phyloP scores from a whole-genome alignment of 2,888 invertebrate species.

The Volucella inanis region DNA sequence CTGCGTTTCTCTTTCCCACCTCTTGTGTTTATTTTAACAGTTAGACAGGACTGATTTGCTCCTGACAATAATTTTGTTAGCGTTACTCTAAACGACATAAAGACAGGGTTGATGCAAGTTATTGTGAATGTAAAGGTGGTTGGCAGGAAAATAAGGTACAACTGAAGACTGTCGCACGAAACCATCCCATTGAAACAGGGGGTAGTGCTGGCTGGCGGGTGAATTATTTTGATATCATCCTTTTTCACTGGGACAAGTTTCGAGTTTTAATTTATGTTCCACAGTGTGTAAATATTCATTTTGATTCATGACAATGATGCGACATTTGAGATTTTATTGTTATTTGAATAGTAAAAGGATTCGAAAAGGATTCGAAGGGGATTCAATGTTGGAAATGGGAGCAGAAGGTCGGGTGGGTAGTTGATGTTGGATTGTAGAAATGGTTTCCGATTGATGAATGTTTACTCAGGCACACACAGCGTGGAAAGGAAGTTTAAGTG shows the following conservation, averaged over 20 bases:
- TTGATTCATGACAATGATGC: constrained; percentile 73
- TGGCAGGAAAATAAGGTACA: neutral
- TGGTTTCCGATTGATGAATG: constrained; percentile 44
- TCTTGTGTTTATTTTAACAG: constrained; percentile 68
- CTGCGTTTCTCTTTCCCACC: constrained; percentile 12
- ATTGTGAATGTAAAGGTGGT: neutral
- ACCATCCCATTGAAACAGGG: neutral
- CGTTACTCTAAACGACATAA: constrained; percentile 30
- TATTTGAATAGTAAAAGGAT: constrained; percentile 72
- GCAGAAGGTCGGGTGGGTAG: neutral
- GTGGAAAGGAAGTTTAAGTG: constrained; percentile 41
- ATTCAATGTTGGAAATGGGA: neutral
- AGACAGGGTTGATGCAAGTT: neutral
- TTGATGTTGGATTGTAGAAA: neutral
- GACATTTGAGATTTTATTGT: constrained; percentile 74
- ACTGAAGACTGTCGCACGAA: neutral
- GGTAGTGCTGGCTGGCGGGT: constrained; percentile 1
- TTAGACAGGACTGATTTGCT: constrained; percentile 74
- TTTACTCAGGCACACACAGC: constrained; percentile 1
- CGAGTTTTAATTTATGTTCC: constrained; percentile 73
- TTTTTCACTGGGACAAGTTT: constrained; percentile 69
- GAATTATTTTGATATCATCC: constrained; percentile 74
- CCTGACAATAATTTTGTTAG: constrained; percentile 74
- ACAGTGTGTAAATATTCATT: constrained; percentile 74
- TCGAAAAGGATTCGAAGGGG: constrained; percentile 37